A percentile compares a stretch with the other conserved stretches of the same genome.
Conservation (phyloP, 2,797 vertebrate genomes). For the Strix occidentalis region DNA sequence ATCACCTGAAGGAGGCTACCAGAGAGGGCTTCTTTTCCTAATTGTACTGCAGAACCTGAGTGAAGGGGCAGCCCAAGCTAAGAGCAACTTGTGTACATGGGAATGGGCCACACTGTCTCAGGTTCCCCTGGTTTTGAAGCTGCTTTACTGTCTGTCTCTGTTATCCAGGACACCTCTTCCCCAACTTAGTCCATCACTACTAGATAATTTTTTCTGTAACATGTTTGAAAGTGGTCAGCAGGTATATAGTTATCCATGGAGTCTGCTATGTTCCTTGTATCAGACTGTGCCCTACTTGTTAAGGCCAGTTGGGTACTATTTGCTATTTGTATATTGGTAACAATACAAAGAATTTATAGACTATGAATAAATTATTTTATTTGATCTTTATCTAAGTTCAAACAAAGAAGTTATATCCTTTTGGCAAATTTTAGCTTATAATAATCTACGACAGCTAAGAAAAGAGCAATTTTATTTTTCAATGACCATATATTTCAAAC, state of each 20-base stretch:
- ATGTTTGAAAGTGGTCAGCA: neutral
- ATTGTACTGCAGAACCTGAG: fast-evolving
- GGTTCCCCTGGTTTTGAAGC: neutral
- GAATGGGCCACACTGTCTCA: neutral
- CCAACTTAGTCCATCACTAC: neutral
- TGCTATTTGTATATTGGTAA: neutral
- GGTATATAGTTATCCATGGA: neutral
- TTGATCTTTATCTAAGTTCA: neutral
- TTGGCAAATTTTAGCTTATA: neutral
- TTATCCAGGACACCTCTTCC: neutral
- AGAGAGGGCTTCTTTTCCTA: neutral
- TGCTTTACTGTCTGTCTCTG: neutral
- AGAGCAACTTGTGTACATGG: neutral
- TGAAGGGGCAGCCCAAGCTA: neutral
- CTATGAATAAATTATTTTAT: neutral
- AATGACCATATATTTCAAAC: neutral
- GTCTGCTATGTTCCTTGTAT: neutral
- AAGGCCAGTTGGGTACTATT: neutral
- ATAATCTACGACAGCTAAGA: neutral
- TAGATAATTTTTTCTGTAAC: neutral
- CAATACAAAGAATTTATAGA: neutral
- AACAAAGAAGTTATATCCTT: neutral
- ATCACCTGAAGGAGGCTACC: neutral
- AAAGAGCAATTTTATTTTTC: neutral
- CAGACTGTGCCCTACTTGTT: neutral